Percentiles rank a stretch among this genome's conserved stretches.
Conservation (phyloP, 2,797 vertebrate genomes). For the Decapterus maruadsi region DNA sequence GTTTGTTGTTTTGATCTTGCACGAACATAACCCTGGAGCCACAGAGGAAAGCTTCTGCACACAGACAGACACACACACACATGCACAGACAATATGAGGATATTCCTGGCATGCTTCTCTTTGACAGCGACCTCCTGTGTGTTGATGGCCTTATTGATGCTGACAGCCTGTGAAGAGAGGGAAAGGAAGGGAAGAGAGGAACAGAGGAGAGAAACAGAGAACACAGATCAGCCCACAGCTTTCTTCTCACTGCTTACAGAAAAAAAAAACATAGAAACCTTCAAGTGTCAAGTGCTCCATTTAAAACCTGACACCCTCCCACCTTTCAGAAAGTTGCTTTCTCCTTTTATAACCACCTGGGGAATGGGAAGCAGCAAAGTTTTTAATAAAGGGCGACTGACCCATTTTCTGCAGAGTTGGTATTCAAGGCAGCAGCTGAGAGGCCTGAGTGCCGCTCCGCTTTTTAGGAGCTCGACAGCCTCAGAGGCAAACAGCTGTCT, state of each 20-base stretch:
- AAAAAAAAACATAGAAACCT: not conserved
- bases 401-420: slow-evolving; percentile 71
- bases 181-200: slow-evolving; percentile 34
- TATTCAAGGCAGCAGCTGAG: slow-evolving; percentile 69
- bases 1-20: slow-evolving; percentile 55
- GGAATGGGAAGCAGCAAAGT: slow-evolving; percentile 30
- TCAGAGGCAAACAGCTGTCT: slow-evolving; percentile 43
- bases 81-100: slow-evolving; percentile 84
- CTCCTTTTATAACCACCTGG: slow-evolving; percentile 33
- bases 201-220: slow-evolving; percentile 40
- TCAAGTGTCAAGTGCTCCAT: slow-evolving; percentile 30
- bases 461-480: slow-evolving; percentile 41
- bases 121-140: slow-evolving; percentile 99
- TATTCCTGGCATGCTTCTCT: slow-evolving; percentile 99
- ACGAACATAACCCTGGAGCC: slow-evolving; percentile 55
- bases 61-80: slow-evolving; percentile 34
- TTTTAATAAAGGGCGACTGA: slow-evolving; percentile 59
- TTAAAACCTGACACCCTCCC: slow-evolving; percentile 38
- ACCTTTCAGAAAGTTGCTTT: slow-evolving; percentile 38
- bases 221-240: slow-evolving; percentile 40
- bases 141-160: slow-evolving; percentile 99
- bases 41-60: slow-evolving; percentile 8
- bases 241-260: slow-evolving; percentile 8
- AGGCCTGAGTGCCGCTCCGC: slow-evolving; percentile 49
- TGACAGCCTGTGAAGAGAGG: slow-evolving; percentile 90